phyloP scores from a whole-genome alignment of 2,888 invertebrate genomes.

The Heliconius ethilla region DNA sequence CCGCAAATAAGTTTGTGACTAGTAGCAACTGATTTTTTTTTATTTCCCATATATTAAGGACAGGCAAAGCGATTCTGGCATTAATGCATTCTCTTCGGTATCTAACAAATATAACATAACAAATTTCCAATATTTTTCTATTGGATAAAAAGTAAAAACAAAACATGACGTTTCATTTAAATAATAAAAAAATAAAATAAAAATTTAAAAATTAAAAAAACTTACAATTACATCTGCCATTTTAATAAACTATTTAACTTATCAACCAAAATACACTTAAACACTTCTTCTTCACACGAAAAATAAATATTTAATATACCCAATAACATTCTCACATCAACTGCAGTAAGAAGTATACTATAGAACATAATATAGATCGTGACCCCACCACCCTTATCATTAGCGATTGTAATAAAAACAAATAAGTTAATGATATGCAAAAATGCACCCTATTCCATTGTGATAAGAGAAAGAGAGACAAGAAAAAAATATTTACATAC shows the following conservation, averaged over 20 bases:
- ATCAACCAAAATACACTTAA: background rate
- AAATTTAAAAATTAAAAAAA: no score
- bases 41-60: no score
- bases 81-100: no score
- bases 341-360: slow-evolving; percentile 23
- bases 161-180: background rate
- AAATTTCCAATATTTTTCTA: background rate
- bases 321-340: slow-evolving; percentile 14
- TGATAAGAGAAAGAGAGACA: background rate
- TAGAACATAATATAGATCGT: slow-evolving; percentile 20
- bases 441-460: slow-evolving; percentile 18
- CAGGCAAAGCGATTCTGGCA: no score
- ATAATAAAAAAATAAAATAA: background rate
- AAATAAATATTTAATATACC: slow-evolving; percentile 4
- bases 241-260: slow-evolving; percentile 7
- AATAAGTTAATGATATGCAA: slow-evolving; percentile 20
- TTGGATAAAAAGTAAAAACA: background rate
- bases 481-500: background rate
- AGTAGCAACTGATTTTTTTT: no score
- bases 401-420: slow-evolving; percentile 40
- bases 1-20: no score
- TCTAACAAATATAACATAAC: background rate
- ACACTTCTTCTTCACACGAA: background rate
- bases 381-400: slow-evolving; percentile 45
- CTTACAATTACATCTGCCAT: slow-evolving; percentile 64